These are phyloP conservation scores for Acromyrmex heyeri DNA, from an alignment of 1,140 invertebrate genomes.

Conservation along the genomic window DNA sequence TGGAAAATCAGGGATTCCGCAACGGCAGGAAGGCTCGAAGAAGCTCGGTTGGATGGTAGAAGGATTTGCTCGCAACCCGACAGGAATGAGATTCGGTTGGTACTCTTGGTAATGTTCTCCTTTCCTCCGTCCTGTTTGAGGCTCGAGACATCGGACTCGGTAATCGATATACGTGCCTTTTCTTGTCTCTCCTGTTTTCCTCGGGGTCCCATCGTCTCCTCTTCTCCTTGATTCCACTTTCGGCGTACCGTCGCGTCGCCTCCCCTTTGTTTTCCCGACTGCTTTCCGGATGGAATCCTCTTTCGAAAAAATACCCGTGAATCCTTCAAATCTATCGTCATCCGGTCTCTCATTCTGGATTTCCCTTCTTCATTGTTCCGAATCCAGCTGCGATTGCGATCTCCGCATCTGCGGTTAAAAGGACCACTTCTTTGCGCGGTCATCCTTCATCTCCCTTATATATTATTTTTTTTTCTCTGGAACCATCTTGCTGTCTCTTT, in stretches of 20 bases:
- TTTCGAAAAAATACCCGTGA: constrained; percentile 66
- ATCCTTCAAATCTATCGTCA: constrained; percentile 61
- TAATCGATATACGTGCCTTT: constrained; percentile 79
- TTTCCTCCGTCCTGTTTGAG: constrained; percentile 33
- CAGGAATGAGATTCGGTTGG: constrained; percentile 71
- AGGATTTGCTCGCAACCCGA: constrained; percentile 75
- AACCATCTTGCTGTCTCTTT: constrained; percentile 42
- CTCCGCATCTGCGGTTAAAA: constrained; percentile 66
- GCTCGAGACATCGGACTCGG: constrained; percentile 72
- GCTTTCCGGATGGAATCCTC: constrained; percentile 74
- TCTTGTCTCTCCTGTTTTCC: constrained; percentile 58
- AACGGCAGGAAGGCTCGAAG: constrained; percentile 42
- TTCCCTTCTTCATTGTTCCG: constrained; percentile 44
- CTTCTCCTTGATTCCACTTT: constrained; percentile 60
- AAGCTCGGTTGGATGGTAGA: constrained; percentile 53
- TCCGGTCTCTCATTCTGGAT: constrained; percentile 24
- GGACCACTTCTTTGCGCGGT: constrained; percentile 56
- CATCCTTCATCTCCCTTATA: constrained; percentile 61
- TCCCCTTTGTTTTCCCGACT: constrained; percentile 73
- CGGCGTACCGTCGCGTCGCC: constrained; percentile 71
- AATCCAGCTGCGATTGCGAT: constrained; percentile 69
- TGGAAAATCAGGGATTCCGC: constrained; percentile 70
- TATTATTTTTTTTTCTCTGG: constrained; percentile 32
- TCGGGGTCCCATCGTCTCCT: constrained; percentile 36
- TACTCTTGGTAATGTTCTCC: constrained; percentile 48